Conservation (phyloP, 2,113 vertebrate species). For the Hyla sarda region DNA sequence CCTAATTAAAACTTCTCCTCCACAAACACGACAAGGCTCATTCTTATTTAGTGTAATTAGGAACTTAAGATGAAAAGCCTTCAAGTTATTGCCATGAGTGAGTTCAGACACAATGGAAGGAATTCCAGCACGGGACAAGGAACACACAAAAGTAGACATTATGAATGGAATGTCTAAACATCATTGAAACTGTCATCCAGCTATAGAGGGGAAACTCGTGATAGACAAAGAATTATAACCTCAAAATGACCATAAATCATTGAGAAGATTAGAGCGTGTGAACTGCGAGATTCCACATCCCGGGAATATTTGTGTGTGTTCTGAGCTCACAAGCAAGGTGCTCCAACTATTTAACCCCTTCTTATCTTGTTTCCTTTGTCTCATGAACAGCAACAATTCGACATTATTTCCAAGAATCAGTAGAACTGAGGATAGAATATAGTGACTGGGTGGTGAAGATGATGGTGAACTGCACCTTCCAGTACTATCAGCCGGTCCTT, state of each 20-base stretch:
- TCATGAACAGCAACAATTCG: background rate
- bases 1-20: slow-evolving; percentile 76
- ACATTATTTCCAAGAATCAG: background rate
- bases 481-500: background rate
- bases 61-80: slow-evolving; percentile 75
- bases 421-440: background rate
- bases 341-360: slow-evolving; percentile 28
- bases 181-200: slow-evolving; percentile 80
- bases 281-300: slow-evolving; percentile 65
- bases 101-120: slow-evolving; percentile 78
- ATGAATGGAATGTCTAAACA: slow-evolving; percentile 79
- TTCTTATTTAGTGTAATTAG: slow-evolving; percentile 76
- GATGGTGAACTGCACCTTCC: too few species aligned
- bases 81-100: slow-evolving; percentile 78
- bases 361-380: background rate
- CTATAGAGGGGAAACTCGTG: slow-evolving; percentile 72
- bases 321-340: slow-evolving; percentile 1
- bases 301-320: slow-evolving; percentile 41
- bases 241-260: slow-evolving; percentile 79
- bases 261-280: slow-evolving; percentile 71
- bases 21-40: slow-evolving; percentile 71
- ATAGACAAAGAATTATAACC: slow-evolving; percentile 76
- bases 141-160: slow-evolving; percentile 80
- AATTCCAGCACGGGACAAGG: slow-evolving; percentile 76
- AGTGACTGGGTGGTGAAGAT: background rate